Percentiles rank a stretch among this genome's conserved stretches.
Evolutionary conservation across 2,113 vertebrate genomes (phyloP).

Genomic region (Zosterops lateralis): DNA sequence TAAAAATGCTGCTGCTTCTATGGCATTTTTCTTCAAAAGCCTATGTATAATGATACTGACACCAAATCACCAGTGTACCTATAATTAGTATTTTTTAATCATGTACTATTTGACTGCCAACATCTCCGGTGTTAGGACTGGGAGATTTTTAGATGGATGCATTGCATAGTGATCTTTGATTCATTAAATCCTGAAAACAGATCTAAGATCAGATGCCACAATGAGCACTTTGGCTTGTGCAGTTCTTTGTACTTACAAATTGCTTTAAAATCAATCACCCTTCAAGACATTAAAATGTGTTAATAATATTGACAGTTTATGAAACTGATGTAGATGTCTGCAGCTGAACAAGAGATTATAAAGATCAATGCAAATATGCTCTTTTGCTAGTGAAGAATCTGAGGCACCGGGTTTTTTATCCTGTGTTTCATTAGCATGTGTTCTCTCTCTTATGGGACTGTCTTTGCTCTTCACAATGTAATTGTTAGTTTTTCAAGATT

Average conservation of each 20-base stretch:
- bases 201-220: background rate
- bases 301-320: background rate
- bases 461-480: background rate
- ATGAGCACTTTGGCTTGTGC: background rate
- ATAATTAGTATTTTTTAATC: background rate
- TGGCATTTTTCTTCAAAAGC: background rate
- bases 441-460: fast-evolving
- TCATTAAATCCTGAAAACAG: background rate
- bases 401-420: fast-evolving
- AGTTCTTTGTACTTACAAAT: background rate
- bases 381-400: background rate
- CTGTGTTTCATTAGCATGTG: fast-evolving
- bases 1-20: background rate
- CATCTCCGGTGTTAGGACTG: background rate
- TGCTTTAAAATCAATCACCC: background rate
- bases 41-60: background rate
- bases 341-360: background rate
- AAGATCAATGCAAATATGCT: background rate
- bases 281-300: background rate
- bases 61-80: background rate
- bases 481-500: background rate
- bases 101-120: background rate
- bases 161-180: background rate
- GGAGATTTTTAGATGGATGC: background rate
- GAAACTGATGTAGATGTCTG: background rate